phyloP scores from a whole-genome alignment of 1,140 invertebrate species.

The Scaptomyza pallida region DNA sequence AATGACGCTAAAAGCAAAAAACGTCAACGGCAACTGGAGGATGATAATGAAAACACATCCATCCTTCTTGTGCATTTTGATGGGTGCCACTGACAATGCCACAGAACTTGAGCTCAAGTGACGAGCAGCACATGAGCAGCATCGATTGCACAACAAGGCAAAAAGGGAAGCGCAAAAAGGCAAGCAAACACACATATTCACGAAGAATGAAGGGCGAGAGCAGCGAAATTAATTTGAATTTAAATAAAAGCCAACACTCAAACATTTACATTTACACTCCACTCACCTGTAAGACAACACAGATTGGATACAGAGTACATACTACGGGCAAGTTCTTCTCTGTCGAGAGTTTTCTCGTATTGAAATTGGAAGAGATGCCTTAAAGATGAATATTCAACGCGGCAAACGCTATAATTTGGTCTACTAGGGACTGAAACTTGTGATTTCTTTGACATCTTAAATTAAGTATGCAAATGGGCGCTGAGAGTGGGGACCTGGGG shows the following conservation, averaged over 20 bases:
- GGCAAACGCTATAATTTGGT: constrained; percentile 10
- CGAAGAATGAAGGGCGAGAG: background rate
- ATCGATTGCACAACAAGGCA: constrained; percentile 5
- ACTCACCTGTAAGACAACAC: background rate
- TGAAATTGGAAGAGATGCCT: constrained; percentile 1
- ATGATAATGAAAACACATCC: constrained; percentile 9
- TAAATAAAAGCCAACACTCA: constrained; percentile 4
- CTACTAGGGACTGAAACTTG: constrained; percentile 11
- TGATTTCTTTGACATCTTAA: constrained; percentile 31
- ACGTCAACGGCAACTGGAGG: background rate
- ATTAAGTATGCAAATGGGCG: constrained; percentile 57
- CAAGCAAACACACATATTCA: too few relatives aligned
- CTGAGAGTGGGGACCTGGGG: background rate
- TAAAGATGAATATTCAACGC: constrained; percentile 9
- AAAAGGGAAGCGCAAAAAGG: background rate
- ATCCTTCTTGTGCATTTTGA: constrained; percentile 22
- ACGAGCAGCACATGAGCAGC: constrained; percentile 3
- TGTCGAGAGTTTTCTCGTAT: constrained; percentile 3
- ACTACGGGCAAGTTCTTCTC: background rate
- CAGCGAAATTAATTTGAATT: constrained; percentile 28
- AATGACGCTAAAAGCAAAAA: constrained; percentile 20
- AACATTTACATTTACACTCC: background rate
- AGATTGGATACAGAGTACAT: background rate
- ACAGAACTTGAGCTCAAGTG: constrained; percentile 7
- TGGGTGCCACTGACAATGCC: constrained; percentile 15